phyloP scores from a whole-genome alignment of 2,888 invertebrate species.

The Baccha elongata region DNA sequence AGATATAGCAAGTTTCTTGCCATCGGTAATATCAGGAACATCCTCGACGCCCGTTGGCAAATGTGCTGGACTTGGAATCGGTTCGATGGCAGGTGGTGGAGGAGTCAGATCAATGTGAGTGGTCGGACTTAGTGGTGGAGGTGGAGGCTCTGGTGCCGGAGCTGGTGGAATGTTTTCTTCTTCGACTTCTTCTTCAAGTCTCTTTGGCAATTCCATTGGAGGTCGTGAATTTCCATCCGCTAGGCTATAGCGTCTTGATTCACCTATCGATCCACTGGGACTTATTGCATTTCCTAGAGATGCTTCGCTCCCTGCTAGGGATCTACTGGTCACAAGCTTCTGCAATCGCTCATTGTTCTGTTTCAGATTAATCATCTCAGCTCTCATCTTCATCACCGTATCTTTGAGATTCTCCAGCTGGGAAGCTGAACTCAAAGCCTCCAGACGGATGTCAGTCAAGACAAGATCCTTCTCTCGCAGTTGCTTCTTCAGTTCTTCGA shows the following conservation, averaged over 20 bases:
- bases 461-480: conserved; percentile 97
- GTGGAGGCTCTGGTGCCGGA: conserved; percentile 82
- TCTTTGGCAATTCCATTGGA: conserved; percentile 82
- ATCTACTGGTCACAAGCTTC: conserved; percentile 89
- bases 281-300: conserved; percentile 84
- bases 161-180: conserved; percentile 81
- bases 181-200: conserved; percentile 81
- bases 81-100: conserved; percentile 81
- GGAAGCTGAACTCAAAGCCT: conserved; percentile 98
- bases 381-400: conserved; percentile 97
- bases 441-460: conserved; percentile 96
- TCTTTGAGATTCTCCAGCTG: conserved; percentile 98
- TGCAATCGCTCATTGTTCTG: conserved; percentile 98
- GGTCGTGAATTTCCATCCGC: conserved; percentile 83
- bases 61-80: conserved; percentile 79
- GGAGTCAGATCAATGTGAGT: conserved; percentile 82
- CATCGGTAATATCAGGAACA: conserved; percentile 88
- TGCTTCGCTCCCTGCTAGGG: conserved; percentile 85
- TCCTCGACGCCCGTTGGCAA: conserved; percentile 84
- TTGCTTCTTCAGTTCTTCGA: conserved; percentile 94
- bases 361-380: conserved; percentile 97
- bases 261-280: conserved; percentile 82
- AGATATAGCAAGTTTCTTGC: conserved; percentile 93
- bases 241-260: conserved; percentile 85
- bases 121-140: conserved; percentile 80